Evolutionary conservation across 2,113 vertebrate species (phyloP), one percentile per base, ranked within the genome.

Genomic region (Haemorhous mexicanus): DNA sequence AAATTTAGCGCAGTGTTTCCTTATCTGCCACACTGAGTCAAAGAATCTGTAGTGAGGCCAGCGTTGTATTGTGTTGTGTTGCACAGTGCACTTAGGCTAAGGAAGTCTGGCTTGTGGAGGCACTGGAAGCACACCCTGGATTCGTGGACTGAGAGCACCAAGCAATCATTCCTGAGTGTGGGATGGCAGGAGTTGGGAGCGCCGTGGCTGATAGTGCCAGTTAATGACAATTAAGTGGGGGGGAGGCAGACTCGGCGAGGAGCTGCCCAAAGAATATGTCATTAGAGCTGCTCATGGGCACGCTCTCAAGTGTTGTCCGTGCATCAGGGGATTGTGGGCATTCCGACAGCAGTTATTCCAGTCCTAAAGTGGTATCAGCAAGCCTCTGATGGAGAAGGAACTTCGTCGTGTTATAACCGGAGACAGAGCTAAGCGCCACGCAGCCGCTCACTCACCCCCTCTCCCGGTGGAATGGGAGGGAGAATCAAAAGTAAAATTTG

Each of bases 381-480:
- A 61, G n/a, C 9, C 15, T 63, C 24, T 76, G 18, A 21, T 50
- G 66, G 11, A 44, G 30, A 35, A 13, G 41, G 24, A 70, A 11
- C 2, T 81, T 61, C 1, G 5, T 35, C 1, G 0, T 69, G 21
- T 7, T 55, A 12, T 35, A 62, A 27, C 23, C 1, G 0, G 27
- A 58, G 23, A 10, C 39, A 9, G 46, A 44, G 33, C 13, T 24
- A 6, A 33, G 24, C 20, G 26, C 47, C 20, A 13, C 0, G 0
- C 20, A 41, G 24, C 53, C 0, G 0, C 30, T 69, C 63, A 55
- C 8, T 23, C 43, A 43, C 15, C 2, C 10, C 4, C 3, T 0
- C 5, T n/a, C 32, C 35, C 2, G 0, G 22, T 16, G n/a, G 21
- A 68, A 26, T 10, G 47, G 30, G n/a, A 61, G 28, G 39, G 39